Evolutionary conservation across 2,797 vertebrate genomes (phyloP), one percentile per base, ranked within the genome.

Genomic region (Aphelocoma californica): DNA sequence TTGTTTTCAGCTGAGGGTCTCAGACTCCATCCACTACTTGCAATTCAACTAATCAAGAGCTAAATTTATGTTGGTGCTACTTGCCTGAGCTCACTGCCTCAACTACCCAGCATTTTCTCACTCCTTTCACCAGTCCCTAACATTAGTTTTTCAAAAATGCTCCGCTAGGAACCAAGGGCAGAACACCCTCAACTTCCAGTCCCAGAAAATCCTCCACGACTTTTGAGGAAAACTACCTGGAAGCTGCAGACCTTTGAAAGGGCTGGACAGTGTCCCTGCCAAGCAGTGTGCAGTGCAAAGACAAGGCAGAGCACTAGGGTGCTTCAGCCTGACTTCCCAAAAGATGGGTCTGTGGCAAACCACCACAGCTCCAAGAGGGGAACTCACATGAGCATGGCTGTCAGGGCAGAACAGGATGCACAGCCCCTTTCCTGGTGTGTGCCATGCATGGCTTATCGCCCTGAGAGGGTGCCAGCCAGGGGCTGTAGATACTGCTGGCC

Each of bases 301-400:
- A 14, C 7, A 6, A 38, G 14, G 45, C 36, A 79, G 44, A 58
- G 24, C 56, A 11, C 36, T 3, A 5, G 21, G 47, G 48, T 0
- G 0, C 84, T 45, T 62, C 73, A 82, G 64, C 60, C 60, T 14
- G 5, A 12, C 38, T 36, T 31, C 57, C 51, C 29, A 2, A 44
- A 80, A 90, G 40, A n/a, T 3, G 5, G 23, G 21, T 34, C 45
- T 28, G 18, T 0, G 0, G 75, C 42, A 53, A 72, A 45, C 21
- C 83, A 26, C 54, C 4, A 0, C 2, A 4, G 40, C 32, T 64
- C 44, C 26, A 9, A 64, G 70, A 73, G 50, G 17, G 74, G 21
- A 77, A 53, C 36, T 14, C 8, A 3, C 9, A 0, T 0, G 12
- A 78, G 62, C 25, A 5, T 0, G 0, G 62, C 60, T 45, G n/a